Conservation (phyloP, 2,797 vertebrate genomes). For the Perodicticus potto region DNA sequence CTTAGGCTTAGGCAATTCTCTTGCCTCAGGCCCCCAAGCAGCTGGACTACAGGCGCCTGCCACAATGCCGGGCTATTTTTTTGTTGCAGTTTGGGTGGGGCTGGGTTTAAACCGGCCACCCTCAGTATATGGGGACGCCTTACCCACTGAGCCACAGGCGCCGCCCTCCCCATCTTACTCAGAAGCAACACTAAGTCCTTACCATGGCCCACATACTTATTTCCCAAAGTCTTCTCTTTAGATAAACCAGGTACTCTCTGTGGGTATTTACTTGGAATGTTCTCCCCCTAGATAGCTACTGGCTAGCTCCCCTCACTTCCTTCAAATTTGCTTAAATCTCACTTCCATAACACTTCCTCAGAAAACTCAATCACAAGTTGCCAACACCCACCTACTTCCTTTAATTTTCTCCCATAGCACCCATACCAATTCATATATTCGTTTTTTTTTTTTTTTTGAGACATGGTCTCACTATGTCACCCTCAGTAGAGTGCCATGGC, state of each 20-base stretch:
- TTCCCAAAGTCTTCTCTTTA: not conserved
- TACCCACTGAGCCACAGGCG: too few relatives aligned
- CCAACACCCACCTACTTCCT: rapidly evolving
- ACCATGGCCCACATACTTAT: not conserved
- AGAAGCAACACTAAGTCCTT: not conserved
- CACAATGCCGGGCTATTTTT: too few relatives aligned
- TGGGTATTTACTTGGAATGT: not conserved
- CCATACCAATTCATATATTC: not conserved
- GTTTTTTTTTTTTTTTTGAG: not conserved
- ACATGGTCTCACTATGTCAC: too few relatives aligned
- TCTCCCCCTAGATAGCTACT: not conserved
- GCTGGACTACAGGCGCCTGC: too few relatives aligned
- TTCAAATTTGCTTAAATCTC: not conserved
- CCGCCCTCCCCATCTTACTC: not conserved
- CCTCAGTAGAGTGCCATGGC: too few relatives aligned
- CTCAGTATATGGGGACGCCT: too few relatives aligned
- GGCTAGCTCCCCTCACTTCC: too few relatives aligned
- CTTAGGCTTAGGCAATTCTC: too few relatives aligned
- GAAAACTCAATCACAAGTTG: not conserved
- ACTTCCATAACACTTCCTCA: not conserved
- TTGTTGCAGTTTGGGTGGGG: too few relatives aligned
- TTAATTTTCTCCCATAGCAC: not conserved
- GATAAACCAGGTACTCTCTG: not conserved
- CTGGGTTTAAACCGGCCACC: too few relatives aligned
- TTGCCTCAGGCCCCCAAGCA: too few relatives aligned